Percentiles rank a stretch among this genome's conserved stretches.
phyloP scores from a whole-genome alignment of 1,140 invertebrate genomes.

The Drosophila pseudoananassae region DNA sequence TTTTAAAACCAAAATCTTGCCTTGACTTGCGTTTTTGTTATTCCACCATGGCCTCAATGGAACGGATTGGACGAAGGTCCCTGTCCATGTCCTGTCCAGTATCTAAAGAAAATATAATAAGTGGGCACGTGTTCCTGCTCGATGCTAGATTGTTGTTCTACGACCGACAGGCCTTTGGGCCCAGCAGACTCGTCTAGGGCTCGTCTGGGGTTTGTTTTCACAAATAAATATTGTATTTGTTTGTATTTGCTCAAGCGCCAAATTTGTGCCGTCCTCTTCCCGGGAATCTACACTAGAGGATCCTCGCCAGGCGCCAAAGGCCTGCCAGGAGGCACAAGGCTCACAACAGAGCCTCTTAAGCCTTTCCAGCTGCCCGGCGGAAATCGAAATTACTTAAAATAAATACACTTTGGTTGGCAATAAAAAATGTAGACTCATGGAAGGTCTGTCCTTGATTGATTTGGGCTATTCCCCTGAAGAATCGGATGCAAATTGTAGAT shows the following conservation, averaged over 20 bases:
- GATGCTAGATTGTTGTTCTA: constrained; percentile 53
- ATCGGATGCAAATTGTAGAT: neutral
- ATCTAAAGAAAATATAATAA: constrained; percentile 63
- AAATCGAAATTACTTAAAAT: constrained; percentile 31
- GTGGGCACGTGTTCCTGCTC: constrained; percentile 72
- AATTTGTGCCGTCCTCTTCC: constrained; percentile 56
- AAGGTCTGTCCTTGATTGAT: neutral
- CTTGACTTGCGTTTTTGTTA: constrained; percentile 45
- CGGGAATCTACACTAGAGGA: constrained; percentile 22
- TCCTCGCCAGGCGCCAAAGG: constrained; percentile 48
- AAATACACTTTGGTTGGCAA: neutral
- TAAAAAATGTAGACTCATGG: neutral
- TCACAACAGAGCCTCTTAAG: constrained; percentile 36
- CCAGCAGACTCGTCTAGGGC: constrained; percentile 1
- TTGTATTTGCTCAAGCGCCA: constrained; percentile 66
- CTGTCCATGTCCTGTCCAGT: neutral
- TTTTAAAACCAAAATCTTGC: constrained; percentile 3
- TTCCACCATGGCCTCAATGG: constrained; percentile 46
- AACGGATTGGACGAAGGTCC: neutral
- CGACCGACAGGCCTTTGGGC: constrained; percentile 57
- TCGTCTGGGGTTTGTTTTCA: constrained; percentile 63
- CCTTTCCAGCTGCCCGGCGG: constrained; percentile 64
- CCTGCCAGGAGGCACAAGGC: neutral
- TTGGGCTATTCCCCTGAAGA: neutral
- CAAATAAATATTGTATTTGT: constrained; percentile 75